Evolutionary conservation across 2,888 invertebrate genomes (phyloP).

Genomic region (Pristionchus mayeri): DNA sequence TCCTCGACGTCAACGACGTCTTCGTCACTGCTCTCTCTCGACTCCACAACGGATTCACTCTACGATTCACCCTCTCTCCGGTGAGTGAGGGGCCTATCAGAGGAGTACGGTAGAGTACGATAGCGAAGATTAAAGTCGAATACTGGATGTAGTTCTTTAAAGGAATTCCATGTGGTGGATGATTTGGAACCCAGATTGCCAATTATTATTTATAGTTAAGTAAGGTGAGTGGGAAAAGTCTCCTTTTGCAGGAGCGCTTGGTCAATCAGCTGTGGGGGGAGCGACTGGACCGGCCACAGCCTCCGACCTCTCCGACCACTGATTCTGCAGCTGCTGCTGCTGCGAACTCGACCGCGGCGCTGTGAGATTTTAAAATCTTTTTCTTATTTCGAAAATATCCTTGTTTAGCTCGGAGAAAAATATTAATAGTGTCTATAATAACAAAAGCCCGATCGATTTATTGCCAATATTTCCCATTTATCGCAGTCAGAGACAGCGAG

Average conservation of each 20-base stretch:
- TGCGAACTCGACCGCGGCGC: not conserved
- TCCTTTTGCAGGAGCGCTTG: conserved; percentile 7
- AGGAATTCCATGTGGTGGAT: too few species aligned
- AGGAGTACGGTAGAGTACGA: not conserved
- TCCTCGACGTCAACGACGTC: not conserved
- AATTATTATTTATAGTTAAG: too few species aligned
- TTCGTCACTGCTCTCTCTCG: conserved; percentile 2
- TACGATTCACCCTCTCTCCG: conserved; percentile 40
- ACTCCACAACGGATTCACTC: conserved; percentile 45
- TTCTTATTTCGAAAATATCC: too few species aligned
- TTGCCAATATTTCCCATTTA: too few species aligned
- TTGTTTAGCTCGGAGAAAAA: too few species aligned
- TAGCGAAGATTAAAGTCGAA: not conserved
- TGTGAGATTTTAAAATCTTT: too few species aligned
- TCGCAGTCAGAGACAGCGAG: not conserved
- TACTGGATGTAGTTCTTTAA: too few species aligned
- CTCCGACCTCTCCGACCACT: not conserved
- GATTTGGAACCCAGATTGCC: too few species aligned
- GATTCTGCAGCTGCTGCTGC: not conserved
- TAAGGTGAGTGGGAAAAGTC: not conserved
- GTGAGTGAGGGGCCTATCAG: not conserved
- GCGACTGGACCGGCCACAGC: not conserved
- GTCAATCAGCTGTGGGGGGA: conserved; percentile 21
- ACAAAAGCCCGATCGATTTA: too few species aligned
- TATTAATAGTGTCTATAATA: too few species aligned